Evolutionary conservation across 2,797 vertebrate genomes (phyloP), one percentile per base, ranked within the genome.

Genomic region (Anguilla pacifica): DNA sequence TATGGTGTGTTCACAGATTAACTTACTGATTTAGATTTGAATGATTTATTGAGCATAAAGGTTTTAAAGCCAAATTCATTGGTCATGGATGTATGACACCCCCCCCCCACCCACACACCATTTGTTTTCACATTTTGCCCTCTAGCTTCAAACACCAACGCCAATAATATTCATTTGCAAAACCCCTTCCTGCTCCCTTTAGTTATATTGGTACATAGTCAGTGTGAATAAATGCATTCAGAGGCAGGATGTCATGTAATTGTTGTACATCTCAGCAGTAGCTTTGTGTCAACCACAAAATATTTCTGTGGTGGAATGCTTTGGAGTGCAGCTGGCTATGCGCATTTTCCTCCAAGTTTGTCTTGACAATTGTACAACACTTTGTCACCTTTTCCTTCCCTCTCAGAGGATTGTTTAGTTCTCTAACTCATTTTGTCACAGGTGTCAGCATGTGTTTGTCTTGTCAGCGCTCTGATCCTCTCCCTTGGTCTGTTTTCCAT

Each of bases 341-440:
- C 86, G 83, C 88, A 67, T 89, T 89, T 89, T 89, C 19, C 19
- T 19, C 17, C 35, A 46, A 25, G 43, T 35, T 49, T 46, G 77
- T 25, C 77, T 81, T 35, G 2, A 6, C 7, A 49, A 43, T 79
- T 43, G 72, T 13, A 79, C 31, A 25, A 79, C 11, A 19, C 39
- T 17, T 46, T 79, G 39, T 81, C 35, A 7, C 19, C 6, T 25
- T 81, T 46, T 35, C 11, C 28, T 35, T 15, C 31, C 70, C 77
- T 9, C 77, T 22, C 15, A 1, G 6, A 25, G 6, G 77, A 79
- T 15, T 39, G 35, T 46, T 35, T 9, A 81, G 77, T 46, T 10
- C 31, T 74, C 70, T 15, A 46, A 83, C 64, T 46, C 19, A 17
- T 53, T 83, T 51, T 84, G 25, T 84, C 51, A 46, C 77, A 53